Evolutionary conservation across 2,113 vertebrate species (phyloP).

Genomic region (Atrichornis clamosus): DNA sequence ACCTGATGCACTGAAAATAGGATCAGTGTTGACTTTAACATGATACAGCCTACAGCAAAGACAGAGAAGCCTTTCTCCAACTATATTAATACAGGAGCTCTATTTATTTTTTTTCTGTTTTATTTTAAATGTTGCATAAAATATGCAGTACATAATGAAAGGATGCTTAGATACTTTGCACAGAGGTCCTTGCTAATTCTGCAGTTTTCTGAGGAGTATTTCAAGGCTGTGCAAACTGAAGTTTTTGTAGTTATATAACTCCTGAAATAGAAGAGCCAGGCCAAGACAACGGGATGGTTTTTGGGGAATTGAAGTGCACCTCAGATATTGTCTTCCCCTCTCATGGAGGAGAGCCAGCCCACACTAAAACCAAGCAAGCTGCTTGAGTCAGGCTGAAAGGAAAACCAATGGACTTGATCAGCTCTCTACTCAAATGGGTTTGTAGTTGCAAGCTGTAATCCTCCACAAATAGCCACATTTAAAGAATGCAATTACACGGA

Average conservation of each 20-base stretch:
- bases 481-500: slow-evolving; percentile 30
- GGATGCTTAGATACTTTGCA: not conserved
- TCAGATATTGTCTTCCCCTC: not conserved
- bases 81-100: not conserved
- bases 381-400: not conserved
- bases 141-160: not conserved
- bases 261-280: not conserved
- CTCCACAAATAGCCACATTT: slow-evolving; percentile 33
- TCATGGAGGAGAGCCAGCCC: not conserved
- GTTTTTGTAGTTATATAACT: not conserved
- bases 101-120: not conserved
- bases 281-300: not conserved
- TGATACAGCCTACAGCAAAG: not conserved
- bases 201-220: not conserved
- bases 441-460: slow-evolving; percentile 18
- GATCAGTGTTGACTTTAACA: not conserved
- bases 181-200: not conserved
- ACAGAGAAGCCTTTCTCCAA: not conserved
- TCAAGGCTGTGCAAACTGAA: not conserved
- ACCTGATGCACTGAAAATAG: not conserved
- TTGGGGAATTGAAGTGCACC: not conserved
- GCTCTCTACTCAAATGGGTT: not conserved
- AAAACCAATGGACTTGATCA: slow-evolving; percentile 6
- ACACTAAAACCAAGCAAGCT: not conserved
- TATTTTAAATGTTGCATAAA: not conserved